These are phyloP conservation scores for Chauna torquata DNA, from an alignment of 2,113 vertebrate genomes.

Conservation along the genomic window DNA sequence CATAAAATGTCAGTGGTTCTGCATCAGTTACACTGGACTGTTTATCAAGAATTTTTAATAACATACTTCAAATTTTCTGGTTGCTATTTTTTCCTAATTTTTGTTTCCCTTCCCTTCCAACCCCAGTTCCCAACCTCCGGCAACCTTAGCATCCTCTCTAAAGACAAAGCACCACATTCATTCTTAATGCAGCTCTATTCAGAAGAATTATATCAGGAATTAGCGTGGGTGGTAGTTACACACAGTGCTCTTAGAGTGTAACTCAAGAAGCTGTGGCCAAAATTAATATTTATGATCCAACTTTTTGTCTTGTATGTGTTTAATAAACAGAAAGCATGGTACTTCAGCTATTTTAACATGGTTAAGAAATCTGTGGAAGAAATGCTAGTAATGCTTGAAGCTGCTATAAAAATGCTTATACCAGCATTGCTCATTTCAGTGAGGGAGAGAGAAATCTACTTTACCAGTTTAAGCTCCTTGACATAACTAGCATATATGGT, in stretches of 20 bases:
- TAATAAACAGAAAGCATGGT: not conserved
- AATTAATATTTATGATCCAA: not conserved
- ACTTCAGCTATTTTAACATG: not conserved
- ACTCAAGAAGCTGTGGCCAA: not conserved
- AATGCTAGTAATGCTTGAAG: not conserved
- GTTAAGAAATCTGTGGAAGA: not conserved
- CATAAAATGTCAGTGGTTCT: not conserved
- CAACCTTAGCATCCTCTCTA: not conserved
- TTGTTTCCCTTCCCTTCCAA: not conserved
- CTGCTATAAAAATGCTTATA: not conserved
- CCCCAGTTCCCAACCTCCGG: not conserved
- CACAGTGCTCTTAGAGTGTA: not conserved
- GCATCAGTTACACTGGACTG: not conserved
- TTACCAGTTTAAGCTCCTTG: not conserved
- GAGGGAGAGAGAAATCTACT: not conserved
- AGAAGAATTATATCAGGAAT: conserved; percentile 1
- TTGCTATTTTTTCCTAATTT: not conserved
- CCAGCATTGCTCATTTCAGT: not conserved
- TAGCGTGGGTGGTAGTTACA: conserved; percentile 4
- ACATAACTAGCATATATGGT: too few species aligned
- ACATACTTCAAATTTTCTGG: not conserved
- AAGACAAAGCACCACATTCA: conserved; percentile 8
- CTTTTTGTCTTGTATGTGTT: not conserved
- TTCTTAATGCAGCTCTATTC: not conserved
- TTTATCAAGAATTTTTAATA: not conserved